These are phyloP conservation scores for Halocynthia aurantium DNA, from an alignment of 23 tunicate genomes.

Conservation along the genomic window DNA sequence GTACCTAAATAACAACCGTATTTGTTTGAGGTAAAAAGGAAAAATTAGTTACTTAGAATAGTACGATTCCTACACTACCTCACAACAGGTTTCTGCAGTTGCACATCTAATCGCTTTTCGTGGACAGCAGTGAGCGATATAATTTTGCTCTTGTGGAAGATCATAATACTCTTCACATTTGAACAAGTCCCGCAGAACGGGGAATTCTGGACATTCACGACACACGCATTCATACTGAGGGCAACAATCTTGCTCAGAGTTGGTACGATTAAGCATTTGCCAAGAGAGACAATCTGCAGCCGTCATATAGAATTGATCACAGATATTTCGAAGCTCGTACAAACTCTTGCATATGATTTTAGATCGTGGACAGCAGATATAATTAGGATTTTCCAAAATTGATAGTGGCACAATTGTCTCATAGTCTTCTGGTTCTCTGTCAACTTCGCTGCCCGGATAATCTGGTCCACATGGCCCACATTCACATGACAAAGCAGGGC, in stretches of 20 bases:
- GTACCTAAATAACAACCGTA: background rate
- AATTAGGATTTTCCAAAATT: slow-evolving; percentile 23
- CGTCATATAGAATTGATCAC: slow-evolving; percentile 1
- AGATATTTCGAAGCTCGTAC: background rate
- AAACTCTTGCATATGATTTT: slow-evolving; percentile 20
- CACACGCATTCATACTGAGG: slow-evolving; percentile 33
- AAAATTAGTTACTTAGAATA: no score
- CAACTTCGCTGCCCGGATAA: slow-evolving; percentile 14
- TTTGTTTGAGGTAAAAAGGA: no score
- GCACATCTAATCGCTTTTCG: background rate
- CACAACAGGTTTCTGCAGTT: slow-evolving; percentile 1
- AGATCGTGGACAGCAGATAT: slow-evolving; percentile 24
- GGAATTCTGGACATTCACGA: slow-evolving; percentile 18
- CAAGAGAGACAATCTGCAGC: slow-evolving; percentile 22
- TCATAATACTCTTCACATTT: slow-evolving; percentile 9
- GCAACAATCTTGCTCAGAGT: slow-evolving; percentile 21
- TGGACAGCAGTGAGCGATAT: slow-evolving; percentile 10
- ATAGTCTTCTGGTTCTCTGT: slow-evolving; percentile 21
- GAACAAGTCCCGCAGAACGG: background rate
- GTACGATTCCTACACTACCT: background rate
- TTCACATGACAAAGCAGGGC: slow-evolving; percentile 21
- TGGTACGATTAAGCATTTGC: slow-evolving; percentile 15
- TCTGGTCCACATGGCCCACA: slow-evolving; percentile 28
- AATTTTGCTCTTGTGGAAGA: background rate
- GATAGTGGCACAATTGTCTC: slow-evolving; percentile 9